Base-by-base conservation (phyloP, 2,888 invertebrate species). In the Pediacus dermestoides region DNA sequence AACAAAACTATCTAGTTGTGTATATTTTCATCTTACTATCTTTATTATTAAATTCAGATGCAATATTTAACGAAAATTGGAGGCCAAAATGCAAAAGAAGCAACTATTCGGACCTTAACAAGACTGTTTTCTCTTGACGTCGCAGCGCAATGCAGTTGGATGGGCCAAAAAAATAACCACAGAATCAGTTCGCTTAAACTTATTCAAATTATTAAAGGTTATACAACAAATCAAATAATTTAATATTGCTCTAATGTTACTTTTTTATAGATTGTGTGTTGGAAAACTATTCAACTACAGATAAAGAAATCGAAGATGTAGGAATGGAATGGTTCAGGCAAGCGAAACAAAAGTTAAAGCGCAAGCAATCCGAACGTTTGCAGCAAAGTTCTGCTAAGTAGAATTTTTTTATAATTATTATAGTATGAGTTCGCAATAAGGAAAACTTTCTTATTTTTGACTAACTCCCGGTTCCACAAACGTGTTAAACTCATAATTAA, bases 271-370 rank as follows among this genome's bases (percentile, higher is more conserved):
- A 18, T 18, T 18, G 21, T 18, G 21, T 18, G 21, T 18, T 6
- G 21, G n/a, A 18, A 18, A 18, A 7, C n/a, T 18, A 18, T n/a
- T n/a, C 21, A 18, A n/a, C n/a, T 18, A 18, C 21, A n/a, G 21
- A 18, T n/a, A 18, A 18, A 18, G 21, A 18, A 7, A 6, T 18
- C 6, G 21, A 18, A 18, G 21, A n/a, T 7, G n/a, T 18, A 7
- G 21, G 21, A 18, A 18, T 18, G 21, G 21, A 18, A n/a, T 18
- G 21, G 21, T 18, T 18, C n/a, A 18, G 21, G n/a, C 21, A 18
- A 18, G 21, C 21, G 6, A 18, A 18, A n/a, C 21, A 18, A 18
- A 18, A 18, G 21, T 18, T 18, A n/a, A 18, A 18, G n/a, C 21
- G 21, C 6, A 18, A 18, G 6, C 6, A 18, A 18, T 7, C 6